A percentile compares a stretch with the other conserved stretches of the same genome.
Evolutionary conservation across 1,140 invertebrate species (phyloP).

Genomic region (Wiebesia pumilae): DNA sequence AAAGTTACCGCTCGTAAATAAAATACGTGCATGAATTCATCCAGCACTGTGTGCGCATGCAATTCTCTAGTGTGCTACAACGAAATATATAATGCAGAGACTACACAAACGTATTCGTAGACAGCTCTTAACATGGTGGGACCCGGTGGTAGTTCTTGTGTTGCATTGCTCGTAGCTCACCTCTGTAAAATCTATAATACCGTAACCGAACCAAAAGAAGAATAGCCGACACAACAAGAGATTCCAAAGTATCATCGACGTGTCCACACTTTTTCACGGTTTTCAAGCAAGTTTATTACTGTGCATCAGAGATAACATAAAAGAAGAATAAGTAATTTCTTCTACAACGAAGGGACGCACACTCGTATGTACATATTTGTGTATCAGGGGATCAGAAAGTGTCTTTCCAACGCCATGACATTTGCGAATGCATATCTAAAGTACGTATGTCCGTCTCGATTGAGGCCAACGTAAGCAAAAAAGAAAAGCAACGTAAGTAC

Average conservation of each 20-base stretch:
- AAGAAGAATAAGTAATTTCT: background rate
- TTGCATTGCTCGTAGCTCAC: background rate
- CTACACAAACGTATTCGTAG: background rate
- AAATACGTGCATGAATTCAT: background rate
- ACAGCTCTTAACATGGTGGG: background rate
- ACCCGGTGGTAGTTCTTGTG: background rate
- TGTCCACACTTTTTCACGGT: background rate
- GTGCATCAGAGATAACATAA: background rate
- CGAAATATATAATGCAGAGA: background rate
- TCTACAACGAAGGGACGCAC: background rate
- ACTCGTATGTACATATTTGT: background rate
- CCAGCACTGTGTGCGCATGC: background rate
- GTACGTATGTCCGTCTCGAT: no score
- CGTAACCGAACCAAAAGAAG: background rate
- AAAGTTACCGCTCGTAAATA: background rate
- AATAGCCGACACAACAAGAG: no score
- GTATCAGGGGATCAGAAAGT: no score
- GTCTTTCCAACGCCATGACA: no score
- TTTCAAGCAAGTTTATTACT: background rate
- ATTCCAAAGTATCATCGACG: no score
- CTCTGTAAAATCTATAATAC: background rate
- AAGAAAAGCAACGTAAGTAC: no score
- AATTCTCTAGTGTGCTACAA: constrained; percentile 2
- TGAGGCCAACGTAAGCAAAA: no score
- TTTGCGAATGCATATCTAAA: no score